Evolutionary conservation across 2,113 vertebrate species (phyloP).

Genomic region (Strix uralensis): DNA sequence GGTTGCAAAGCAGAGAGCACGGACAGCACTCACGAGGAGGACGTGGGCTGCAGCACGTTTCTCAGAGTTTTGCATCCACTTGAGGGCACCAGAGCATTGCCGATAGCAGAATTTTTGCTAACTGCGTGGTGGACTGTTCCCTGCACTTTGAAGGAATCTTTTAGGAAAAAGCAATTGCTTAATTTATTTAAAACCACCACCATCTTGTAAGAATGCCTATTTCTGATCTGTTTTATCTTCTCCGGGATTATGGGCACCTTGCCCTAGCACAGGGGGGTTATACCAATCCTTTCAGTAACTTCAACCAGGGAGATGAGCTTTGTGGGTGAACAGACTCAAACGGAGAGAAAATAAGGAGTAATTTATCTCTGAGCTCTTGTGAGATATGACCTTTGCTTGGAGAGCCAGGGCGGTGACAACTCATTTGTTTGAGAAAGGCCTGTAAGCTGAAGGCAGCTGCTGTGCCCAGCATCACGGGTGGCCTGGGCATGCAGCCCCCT

Average conservation of each 20-base stretch:
- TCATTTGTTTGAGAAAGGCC: not conserved
- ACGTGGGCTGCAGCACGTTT: rapidly evolving
- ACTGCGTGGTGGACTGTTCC: rapidly evolving
- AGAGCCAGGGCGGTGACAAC: not conserved
- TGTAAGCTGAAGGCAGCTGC: not conserved
- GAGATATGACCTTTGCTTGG: not conserved
- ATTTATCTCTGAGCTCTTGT: not conserved
- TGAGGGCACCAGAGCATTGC: slow-evolving; percentile 18
- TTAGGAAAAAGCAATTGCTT: not conserved
- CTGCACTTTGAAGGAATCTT: not conserved
- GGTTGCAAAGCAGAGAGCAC: not conserved
- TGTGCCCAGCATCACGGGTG: no score
- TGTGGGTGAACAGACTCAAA: not conserved
- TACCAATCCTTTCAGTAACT: not conserved
- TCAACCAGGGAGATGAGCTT: not conserved
- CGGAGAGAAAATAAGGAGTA: not conserved
- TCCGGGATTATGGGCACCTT: rapidly evolving
- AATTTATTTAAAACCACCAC: not conserved
- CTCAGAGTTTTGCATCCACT: not conserved
- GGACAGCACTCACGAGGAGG: rapidly evolving
- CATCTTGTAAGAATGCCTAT: not conserved
- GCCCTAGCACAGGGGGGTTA: no score
- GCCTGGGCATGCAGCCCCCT: not conserved
- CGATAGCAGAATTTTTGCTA: not conserved
- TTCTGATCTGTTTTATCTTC: not conserved